Conservation (phyloP, 2,797 vertebrate species). For the Crypturellus tataupa region DNA sequence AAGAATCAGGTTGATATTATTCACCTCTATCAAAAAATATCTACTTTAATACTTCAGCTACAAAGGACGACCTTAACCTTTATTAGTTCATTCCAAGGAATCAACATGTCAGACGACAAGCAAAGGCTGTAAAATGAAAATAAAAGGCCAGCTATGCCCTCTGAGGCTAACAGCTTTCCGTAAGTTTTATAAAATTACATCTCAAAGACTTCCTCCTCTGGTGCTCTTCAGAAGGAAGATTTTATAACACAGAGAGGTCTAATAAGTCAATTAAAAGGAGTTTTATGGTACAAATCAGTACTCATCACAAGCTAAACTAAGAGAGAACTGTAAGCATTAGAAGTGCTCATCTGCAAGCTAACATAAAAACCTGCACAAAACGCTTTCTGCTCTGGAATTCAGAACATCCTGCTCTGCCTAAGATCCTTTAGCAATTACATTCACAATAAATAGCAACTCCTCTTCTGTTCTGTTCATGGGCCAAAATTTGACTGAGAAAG, state of each 20-base stretch:
- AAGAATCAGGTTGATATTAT: not conserved
- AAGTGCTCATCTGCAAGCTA: not conserved
- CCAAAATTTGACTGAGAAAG: not conserved
- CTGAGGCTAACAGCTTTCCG: not conserved
- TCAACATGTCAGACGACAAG: not conserved
- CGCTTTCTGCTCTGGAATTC: not conserved
- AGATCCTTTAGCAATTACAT: not conserved
- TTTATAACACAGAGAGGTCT: not conserved
- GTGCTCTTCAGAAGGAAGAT: not conserved
- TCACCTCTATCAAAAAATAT: not conserved
- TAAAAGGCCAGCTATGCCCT: not conserved
- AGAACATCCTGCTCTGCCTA: not conserved
- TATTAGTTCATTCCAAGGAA: not conserved
- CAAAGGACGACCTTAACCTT: not conserved
- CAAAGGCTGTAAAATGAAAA: not conserved
- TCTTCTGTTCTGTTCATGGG: not conserved
- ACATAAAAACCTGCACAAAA: not conserved
- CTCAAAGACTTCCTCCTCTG: not conserved
- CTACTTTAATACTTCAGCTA: not conserved
- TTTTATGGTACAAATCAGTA: not conserved
- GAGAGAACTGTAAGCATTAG: not conserved
- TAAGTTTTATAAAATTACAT: not conserved
- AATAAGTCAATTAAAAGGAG: accelerated
- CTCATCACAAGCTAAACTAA: not conserved
- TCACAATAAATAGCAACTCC: not conserved